Base-by-base conservation (phyloP, 1,140 invertebrate species). In the Trichonephila clavipes region DNA sequence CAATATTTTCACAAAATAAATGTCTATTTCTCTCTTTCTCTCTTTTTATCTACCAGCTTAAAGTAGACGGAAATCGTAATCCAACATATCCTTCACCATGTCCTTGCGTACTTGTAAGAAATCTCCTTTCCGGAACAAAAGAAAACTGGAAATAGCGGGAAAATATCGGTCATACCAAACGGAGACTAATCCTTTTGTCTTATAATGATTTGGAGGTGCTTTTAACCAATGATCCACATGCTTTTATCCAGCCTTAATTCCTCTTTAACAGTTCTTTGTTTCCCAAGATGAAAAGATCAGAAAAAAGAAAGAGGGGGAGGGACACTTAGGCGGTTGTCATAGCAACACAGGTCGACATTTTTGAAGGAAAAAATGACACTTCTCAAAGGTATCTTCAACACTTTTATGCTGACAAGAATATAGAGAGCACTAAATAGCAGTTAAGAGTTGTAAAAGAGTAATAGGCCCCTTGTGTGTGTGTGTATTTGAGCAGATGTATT, bases 161-260 rank as follows among this genome's bases (percentile, higher is more conserved):
- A 87, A 87, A 21, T n/a, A 21, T 18, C 62, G 18, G 14, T 64
- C 59, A 61, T 58, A n/a, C 66, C 5, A 51, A 51, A 7, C 21
- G 66, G 66, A 77, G 44, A 34, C 51, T 90, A 90, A 90, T 90
- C 72, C 89, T 58, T 90, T 90, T 90, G 89, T 90, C 89, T 64
- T 82, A 6, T 90, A 90, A 90, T 90, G 89, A 90, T 90, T 90
- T 81, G 89, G 72, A 90, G 89, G 59, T 82, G 89, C 69, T 90
- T 72, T 90, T 90, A 90, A 90, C 89, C 89, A 44, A 82, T 90
- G 89, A 90, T 90, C 89, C 58, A 82, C 89, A 90, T 59, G 72
- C 89, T 90, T 90, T 90, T 90, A 82, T 90, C 59, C 18, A 61
- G 72, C 89, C 89, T 82, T 89, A 89, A 89, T 89, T 77, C 88